These are phyloP conservation scores for Rutpela maculata DNA, from an alignment of 2,888 invertebrate species.

Conservation along the genomic window DNA sequence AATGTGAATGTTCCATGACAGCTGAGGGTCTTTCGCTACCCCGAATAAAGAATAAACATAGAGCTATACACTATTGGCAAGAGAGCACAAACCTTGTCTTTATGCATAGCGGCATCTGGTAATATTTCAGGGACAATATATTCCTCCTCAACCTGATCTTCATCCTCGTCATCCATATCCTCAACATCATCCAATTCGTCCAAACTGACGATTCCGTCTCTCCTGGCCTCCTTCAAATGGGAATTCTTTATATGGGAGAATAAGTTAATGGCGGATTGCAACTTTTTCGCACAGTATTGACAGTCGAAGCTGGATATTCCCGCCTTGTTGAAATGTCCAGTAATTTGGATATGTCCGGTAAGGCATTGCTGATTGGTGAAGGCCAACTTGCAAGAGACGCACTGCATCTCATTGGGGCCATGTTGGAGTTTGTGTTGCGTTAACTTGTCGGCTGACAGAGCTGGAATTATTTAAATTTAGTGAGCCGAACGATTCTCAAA, in stretches of 20 bases:
- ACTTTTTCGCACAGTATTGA: slow-evolving; percentile 85
- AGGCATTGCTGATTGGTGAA: slow-evolving; percentile 74
- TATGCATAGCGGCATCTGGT: slow-evolving; percentile 50
- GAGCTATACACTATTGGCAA: background rate
- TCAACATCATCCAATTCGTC: slow-evolving; percentile 71
- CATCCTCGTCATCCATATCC: slow-evolving; percentile 63
- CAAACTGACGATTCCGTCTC: slow-evolving; percentile 80
- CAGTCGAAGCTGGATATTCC: slow-evolving; percentile 74
- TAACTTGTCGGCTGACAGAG: slow-evolving; percentile 83
- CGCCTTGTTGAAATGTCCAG: slow-evolving; percentile 72
- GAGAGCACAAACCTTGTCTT: slow-evolving; percentile 50
- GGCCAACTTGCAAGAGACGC: slow-evolving; percentile 77
- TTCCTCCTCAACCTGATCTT: slow-evolving; percentile 56
- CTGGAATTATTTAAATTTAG: slow-evolving; percentile 65
- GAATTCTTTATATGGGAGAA: slow-evolving; percentile 83
- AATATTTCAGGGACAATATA: slow-evolving; percentile 61
- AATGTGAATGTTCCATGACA: no score
- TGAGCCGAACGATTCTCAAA: no score
- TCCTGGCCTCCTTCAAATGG: slow-evolving; percentile 80
- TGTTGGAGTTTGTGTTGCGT: slow-evolving; percentile 83
- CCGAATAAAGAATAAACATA: no score
- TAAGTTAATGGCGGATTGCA: slow-evolving; percentile 81
- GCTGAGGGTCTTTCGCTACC: no score
- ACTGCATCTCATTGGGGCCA: slow-evolving; percentile 75
- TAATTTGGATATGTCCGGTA: slow-evolving; percentile 76